Conservation (phyloP, 2,888 invertebrate genomes). For the Lymantria dispar region DNA sequence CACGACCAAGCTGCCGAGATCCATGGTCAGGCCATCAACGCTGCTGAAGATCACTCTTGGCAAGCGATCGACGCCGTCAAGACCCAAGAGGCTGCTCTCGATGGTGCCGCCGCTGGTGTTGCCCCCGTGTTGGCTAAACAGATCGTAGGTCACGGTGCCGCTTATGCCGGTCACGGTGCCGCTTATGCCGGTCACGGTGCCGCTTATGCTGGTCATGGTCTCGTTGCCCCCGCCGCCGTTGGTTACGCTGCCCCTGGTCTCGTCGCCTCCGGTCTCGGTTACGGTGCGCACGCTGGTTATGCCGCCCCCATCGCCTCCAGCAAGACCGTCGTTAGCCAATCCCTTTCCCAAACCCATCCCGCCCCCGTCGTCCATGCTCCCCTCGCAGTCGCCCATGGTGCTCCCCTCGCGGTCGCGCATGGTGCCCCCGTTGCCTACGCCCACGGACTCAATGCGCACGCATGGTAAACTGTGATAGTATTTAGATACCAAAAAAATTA, state of each 20-base stretch:
- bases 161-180: slow-evolving; percentile 25
- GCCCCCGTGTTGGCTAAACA: slow-evolving; percentile 73
- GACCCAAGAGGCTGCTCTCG: slow-evolving; percentile 69
- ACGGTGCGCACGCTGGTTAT: slow-evolving; percentile 31
- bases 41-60: slow-evolving; percentile 76
- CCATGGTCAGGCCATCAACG: slow-evolving; percentile 73
- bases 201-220: slow-evolving; percentile 30
- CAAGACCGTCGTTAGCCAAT: slow-evolving; percentile 59
- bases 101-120: slow-evolving; percentile 73
- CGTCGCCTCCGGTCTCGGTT: slow-evolving; percentile 31
- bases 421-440: slow-evolving; percentile 35
- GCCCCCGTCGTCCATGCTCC: slow-evolving; percentile 45
- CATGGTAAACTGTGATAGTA: slow-evolving; percentile 76
- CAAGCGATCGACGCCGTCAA: slow-evolving; percentile 72
- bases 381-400: slow-evolving; percentile 35
- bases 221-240: slow-evolving; percentile 34
- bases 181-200: slow-evolving; percentile 32
- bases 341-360: slow-evolving; percentile 68
- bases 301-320: slow-evolving; percentile 46
- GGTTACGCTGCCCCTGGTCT: slow-evolving; percentile 34
- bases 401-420: slow-evolving; percentile 40
- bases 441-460: slow-evolving; percentile 48
- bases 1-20: slow-evolving; percentile 75
- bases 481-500: slow-evolving; percentile 69
- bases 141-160: slow-evolving; percentile 59